Conservation (phyloP, 2,797 vertebrate species). For the Diceros bicornis region DNA sequence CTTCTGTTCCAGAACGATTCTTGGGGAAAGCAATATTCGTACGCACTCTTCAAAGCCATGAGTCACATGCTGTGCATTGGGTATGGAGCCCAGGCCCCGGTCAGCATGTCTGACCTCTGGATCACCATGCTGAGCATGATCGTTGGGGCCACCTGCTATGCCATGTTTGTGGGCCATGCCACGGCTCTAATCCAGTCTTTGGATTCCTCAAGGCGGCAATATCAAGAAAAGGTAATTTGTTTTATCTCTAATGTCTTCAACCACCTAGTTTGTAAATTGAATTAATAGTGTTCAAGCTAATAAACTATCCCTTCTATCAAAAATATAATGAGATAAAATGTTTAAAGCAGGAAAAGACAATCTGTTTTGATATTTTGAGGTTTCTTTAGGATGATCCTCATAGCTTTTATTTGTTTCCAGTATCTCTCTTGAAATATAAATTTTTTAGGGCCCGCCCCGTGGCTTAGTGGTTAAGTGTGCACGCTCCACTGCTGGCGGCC, state of each 20-base stretch:
- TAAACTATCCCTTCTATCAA: background rate
- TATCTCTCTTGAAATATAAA: background rate
- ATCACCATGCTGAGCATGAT: constrained; percentile 99
- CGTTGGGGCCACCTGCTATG: constrained; percentile 98
- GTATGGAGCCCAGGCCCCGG: constrained; percentile 96
- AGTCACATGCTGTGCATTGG: constrained; percentile 99
- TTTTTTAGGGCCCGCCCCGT: too few relatives aligned
- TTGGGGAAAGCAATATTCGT: constrained; percentile 99
- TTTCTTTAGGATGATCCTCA: background rate
- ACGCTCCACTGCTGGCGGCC: too few relatives aligned
- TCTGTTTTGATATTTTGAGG: background rate
- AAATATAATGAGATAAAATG: background rate
- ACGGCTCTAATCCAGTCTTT: constrained; percentile 98
- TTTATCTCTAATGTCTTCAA: background rate
- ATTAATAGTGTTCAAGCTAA: background rate
- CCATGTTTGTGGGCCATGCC: constrained; percentile 99
- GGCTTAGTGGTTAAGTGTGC: too few relatives aligned
- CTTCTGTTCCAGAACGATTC: constrained; percentile 95
- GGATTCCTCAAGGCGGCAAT: constrained; percentile 97
- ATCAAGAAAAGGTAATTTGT: constrained; percentile 97
- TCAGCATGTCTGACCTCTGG: constrained; percentile 99
- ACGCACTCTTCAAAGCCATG: constrained; percentile 99
- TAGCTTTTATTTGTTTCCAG: background rate
- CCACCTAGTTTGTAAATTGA: background rate
- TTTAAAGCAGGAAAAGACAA: constrained; percentile 1